A percentile compares a stretch with the other conserved stretches of the same genome.
Conservation (phyloP, 2,888 invertebrate genomes). For the Xestoiulus laeticollis region DNA sequence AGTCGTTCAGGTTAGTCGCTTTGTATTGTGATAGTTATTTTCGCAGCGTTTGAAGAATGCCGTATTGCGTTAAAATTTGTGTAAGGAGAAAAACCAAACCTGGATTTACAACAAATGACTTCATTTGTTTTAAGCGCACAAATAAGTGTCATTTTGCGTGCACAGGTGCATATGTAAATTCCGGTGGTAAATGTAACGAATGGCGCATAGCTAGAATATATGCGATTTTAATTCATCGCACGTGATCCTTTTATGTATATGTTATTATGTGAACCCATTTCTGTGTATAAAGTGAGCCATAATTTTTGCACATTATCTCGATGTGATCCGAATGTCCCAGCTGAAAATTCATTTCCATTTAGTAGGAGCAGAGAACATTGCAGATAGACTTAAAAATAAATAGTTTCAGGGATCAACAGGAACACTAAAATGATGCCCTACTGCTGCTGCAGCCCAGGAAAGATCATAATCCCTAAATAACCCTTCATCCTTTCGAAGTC, state of each 20-base stretch:
- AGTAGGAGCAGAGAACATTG: background rate
- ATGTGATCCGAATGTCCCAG: constrained; percentile 22
- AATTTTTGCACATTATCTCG: constrained; percentile 34
- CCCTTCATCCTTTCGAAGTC: constrained; percentile 42
- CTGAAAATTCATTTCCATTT: background rate
- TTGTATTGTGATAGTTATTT: too few relatives aligned
- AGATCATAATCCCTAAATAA: constrained; percentile 45
- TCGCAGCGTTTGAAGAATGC: too few relatives aligned
- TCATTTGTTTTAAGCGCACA: background rate
- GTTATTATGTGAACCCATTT: constrained; percentile 21
- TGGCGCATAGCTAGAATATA: background rate
- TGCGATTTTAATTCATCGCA: constrained; percentile 16
- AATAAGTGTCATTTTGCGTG: background rate
- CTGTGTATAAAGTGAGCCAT: background rate
- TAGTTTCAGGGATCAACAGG: constrained; percentile 18
- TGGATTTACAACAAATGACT: background rate
- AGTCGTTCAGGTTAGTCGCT: too few relatives aligned
- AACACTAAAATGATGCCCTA: constrained; percentile 21
- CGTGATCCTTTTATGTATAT: constrained; percentile 18
- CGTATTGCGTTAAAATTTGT: too few relatives aligned
- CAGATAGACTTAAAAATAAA: constrained; percentile 7
- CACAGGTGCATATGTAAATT: background rate
- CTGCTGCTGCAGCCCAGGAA: background rate
- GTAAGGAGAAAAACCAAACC: too few relatives aligned
- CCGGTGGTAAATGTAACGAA: background rate